phyloP scores from a whole-genome alignment of 2,888 invertebrate genomes.

The Ecliptopera silaceata region DNA sequence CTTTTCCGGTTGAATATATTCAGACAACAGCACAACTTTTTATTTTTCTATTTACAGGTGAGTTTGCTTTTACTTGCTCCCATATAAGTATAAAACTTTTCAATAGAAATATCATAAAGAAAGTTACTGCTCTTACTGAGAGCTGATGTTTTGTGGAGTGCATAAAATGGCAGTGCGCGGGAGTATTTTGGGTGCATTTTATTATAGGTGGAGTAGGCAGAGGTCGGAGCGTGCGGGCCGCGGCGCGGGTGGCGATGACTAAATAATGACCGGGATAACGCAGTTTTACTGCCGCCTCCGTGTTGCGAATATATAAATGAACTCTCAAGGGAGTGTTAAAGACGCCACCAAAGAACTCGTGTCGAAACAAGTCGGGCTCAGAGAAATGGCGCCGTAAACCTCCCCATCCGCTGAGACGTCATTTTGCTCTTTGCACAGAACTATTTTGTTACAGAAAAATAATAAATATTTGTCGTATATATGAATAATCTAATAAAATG shows the following conservation, averaged over 20 bases:
- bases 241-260: conserved; percentile 69
- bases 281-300: conserved; percentile 81
- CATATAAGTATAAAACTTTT: conserved; percentile 44
- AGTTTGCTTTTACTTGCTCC: conserved; percentile 39
- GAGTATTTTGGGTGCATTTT: conserved; percentile 71
- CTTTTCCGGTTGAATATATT: conserved; percentile 34
- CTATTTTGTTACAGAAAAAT: conserved; percentile 61
- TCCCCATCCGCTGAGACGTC: conserved; percentile 73
- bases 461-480: conserved; percentile 48
- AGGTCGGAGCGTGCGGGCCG: conserved; percentile 32
- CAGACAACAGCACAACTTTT: conserved; percentile 34
- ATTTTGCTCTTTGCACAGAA: conserved; percentile 66
- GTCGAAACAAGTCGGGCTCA: conserved; percentile 77
- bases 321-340: conserved; percentile 81
- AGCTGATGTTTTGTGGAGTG: conserved; percentile 39
- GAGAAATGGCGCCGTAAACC: conserved; percentile 78
- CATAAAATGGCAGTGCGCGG: conserved; percentile 57
- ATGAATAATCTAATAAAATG: conserved; percentile 41
- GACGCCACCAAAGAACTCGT: conserved; percentile 78
- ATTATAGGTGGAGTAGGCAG: conserved; percentile 52
- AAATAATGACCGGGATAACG: conserved; percentile 82
- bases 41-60: conserved; percentile 38
- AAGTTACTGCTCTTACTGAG: conserved; percentile 43
- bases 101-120: conserved; percentile 50
- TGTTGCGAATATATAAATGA: conserved; percentile 82